phyloP scores from a whole-genome alignment of 2,888 invertebrate genomes.

The Drosophila robusta region DNA sequence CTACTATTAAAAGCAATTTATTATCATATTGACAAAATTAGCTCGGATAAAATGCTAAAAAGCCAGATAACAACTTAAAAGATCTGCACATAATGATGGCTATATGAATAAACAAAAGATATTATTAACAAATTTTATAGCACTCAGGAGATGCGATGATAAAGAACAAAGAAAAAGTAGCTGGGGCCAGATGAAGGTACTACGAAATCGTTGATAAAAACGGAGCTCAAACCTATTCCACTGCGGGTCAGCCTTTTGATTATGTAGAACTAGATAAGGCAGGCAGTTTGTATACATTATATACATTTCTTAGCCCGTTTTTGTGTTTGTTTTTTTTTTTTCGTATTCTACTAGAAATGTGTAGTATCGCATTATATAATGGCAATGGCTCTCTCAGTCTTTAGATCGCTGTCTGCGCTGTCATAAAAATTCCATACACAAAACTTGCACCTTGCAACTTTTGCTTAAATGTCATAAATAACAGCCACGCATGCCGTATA shows the following conservation, averaged over 20 bases:
- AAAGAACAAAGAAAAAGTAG: conserved; percentile 17
- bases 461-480: conserved; percentile 75
- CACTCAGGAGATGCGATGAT: conserved; percentile 29
- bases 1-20: conserved; percentile 15
- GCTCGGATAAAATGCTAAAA: conserved; percentile 46
- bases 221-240: conserved; percentile 5
- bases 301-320: conserved; percentile 15
- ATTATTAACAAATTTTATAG: conserved; percentile 56
- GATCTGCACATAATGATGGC: conserved; percentile 33
- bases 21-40: conserved; percentile 20
- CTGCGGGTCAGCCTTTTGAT: conserved; percentile 16
- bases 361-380: conserved; percentile 26
- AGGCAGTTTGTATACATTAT: conserved; percentile 14
- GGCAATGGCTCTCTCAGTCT: conserved; percentile 19
- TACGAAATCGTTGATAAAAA: background rate
- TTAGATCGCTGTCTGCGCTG: conserved; percentile 41
- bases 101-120: conserved; percentile 39
- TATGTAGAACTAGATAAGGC: conserved; percentile 33
- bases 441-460: conserved; percentile 80
- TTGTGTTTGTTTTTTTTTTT: background rate
- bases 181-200: conserved; percentile 4
- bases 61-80: conserved; percentile 31
- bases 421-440: conserved; percentile 74
- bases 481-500: conserved; percentile 22
- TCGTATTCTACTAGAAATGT: conserved; percentile 21